Base-by-base conservation (phyloP, 2,888 invertebrate species). In the Cactoblastis cactorum region DNA sequence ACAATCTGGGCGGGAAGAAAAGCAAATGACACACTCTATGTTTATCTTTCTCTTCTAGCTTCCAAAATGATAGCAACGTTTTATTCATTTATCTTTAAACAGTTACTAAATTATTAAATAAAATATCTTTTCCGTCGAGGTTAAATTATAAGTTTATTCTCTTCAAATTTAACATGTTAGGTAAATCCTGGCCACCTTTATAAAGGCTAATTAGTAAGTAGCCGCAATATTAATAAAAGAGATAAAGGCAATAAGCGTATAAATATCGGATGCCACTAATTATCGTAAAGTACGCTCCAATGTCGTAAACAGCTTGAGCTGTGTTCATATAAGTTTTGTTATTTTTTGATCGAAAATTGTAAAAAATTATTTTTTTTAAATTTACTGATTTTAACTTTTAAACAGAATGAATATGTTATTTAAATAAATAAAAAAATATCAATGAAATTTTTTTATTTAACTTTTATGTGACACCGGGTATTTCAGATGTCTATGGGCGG, bases 251-350 rank as follows among this genome's bases (percentile, higher is more conserved):
- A 22, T 22, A 34, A 73, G 71, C 71, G 71, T 77, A 83, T 83
- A 83, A 85, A 85, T 85, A 86, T 80, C 80, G 77, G 74, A 80
- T 69, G 17, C 28, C 28, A 79, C 82, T 86, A 83, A 86, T 86
- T 85, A 87, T 81, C 84, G 83, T 85, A 84, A 85, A 80, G 80
- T 43, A 43, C 17, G 3, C 28, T 32, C 43, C 14, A 15, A 14
- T 28, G 43, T 43, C 43, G 43, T 43, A 43, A 43, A 43, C 28
- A 12, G 15, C 43, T 43, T 28, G 28, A 43, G 43, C 28, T 11
- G 43, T 12, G 43, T 43, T 43, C 28, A 43, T 14, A 41, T 22
- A 37, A 17, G 17, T 37, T 3, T 12, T n/a, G 33, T 1, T 3
- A 8, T 0, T 9, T 34, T 34, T 34, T 34, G n/a, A 34, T 1